Percentiles rank a stretch among this genome's conserved stretches.
These are phyloP conservation scores for Actinia tenebrosa DNA, from an alignment of 64 coral and sea anemone species.

Conservation along the genomic window DNA sequence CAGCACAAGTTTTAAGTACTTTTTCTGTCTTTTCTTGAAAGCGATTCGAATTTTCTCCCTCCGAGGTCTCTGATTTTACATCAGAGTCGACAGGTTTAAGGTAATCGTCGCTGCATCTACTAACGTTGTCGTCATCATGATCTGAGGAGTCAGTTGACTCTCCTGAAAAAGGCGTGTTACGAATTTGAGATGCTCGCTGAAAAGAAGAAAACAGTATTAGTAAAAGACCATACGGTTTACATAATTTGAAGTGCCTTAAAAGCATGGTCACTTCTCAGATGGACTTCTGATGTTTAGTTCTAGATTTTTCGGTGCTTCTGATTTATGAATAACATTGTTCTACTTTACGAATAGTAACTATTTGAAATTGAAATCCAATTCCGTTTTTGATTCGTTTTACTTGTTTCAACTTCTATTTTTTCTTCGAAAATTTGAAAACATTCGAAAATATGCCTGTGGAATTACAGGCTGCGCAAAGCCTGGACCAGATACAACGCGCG, in stretches of 20 bases:
- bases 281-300: not conserved
- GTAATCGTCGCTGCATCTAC: conserved; percentile 30
- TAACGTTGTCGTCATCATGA: conserved; percentile 41
- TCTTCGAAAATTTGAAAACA: too few relatives aligned
- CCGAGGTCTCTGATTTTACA: not conserved
- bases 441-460: not conserved
- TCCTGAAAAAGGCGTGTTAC: conserved; percentile 78
- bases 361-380: too few relatives aligned
- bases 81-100: not conserved
- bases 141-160: conserved; percentile 97
- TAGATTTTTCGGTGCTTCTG: not conserved
- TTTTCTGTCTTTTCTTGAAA: conserved; percentile 46
- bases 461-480: not conserved
- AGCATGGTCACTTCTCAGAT: not conserved
- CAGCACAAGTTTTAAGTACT: conserved; percentile 93
- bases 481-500: not conserved
- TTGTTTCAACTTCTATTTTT: too few relatives aligned
- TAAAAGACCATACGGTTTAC: too few relatives aligned
- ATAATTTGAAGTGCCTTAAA: not conserved
- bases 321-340: too few relatives aligned
- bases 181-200: conserved; percentile 86
- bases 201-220: not conserved
- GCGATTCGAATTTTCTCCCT: conserved; percentile 19
- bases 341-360: too few relatives aligned
- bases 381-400: too few relatives aligned